A percentile compares a stretch with the other conserved stretches of the same genome.
Conservation (phyloP, 2,797 vertebrate species). For the Lindbergichthys nudifrons region DNA sequence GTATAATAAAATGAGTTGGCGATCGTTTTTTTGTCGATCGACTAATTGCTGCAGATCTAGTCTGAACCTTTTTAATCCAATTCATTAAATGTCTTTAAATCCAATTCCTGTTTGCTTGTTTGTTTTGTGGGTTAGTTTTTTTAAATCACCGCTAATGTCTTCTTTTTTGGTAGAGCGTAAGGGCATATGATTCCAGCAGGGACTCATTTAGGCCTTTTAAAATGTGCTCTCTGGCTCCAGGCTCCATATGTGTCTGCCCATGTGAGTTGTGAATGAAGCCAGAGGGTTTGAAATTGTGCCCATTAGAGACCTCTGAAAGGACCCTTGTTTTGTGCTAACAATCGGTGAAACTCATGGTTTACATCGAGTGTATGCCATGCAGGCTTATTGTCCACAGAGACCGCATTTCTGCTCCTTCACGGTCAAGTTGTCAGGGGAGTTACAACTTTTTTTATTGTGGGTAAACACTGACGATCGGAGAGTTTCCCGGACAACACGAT, state of each 20-base stretch:
- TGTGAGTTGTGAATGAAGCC: conserved; percentile 42
- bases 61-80: too few species aligned
- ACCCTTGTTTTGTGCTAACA: neutral
- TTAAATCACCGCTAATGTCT: neutral
- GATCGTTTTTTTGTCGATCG: too few species aligned
- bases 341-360: neutral
- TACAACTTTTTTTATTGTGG: conserved; percentile 40
- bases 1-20: too few species aligned
- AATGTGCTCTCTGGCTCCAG: conserved; percentile 12
- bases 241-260: conserved; percentile 15
- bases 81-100: too few species aligned
- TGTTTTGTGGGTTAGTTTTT: neutral
- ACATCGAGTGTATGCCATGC: neutral
- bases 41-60: too few species aligned
- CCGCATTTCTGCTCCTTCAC: conserved; percentile 1
- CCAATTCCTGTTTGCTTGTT: neutral
- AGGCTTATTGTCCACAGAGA: neutral
- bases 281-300: conserved; percentile 17
- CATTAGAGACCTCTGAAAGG: neutral
- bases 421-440: conserved; percentile 6
- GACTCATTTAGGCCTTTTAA: conserved; percentile 13
- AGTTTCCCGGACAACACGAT: conserved; percentile 62
- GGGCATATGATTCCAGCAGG: conserved; percentile 10
- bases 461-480: conserved; percentile 44
- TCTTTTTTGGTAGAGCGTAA: neutral